phyloP scores from a whole-genome alignment of 2,888 invertebrate species.

The Dicycla oo region DNA sequence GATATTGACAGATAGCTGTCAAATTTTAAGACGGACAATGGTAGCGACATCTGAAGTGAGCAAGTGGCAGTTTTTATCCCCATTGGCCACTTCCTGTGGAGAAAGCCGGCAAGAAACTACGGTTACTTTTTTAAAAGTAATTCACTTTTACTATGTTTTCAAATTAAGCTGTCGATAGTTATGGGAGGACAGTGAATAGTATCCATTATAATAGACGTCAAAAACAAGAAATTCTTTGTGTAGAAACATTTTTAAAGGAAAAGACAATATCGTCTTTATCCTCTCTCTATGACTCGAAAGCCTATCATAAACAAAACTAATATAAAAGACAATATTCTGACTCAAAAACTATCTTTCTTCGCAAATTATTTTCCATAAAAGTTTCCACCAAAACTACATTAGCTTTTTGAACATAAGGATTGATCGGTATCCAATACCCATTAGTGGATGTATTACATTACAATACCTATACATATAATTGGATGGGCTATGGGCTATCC shows the following conservation, averaged over 20 bases:
- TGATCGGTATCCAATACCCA: conserved; percentile 42
- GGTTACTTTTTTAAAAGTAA: too few relatives aligned
- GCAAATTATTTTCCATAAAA: conserved; percentile 2
- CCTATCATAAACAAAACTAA: background rate
- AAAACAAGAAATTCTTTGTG: background rate
- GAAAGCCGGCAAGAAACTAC: too few relatives aligned
- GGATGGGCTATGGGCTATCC: conserved; percentile 45
- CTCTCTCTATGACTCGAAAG: too few relatives aligned
- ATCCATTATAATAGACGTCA: too few relatives aligned
- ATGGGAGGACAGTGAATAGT: too few relatives aligned
- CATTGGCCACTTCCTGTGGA: too few relatives aligned
- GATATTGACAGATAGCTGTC: too few relatives aligned
- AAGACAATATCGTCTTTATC: background rate
- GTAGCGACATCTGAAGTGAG: too few relatives aligned
- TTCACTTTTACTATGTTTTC: too few relatives aligned
- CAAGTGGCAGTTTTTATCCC: too few relatives aligned
- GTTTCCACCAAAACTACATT: conserved; percentile 3
- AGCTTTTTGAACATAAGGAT: conserved; percentile 42
- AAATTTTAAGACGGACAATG: too few relatives aligned
- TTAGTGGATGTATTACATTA: conserved; percentile 40
- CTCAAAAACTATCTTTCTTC: background rate
- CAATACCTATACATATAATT: conserved; percentile 41
- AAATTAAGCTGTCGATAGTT: too few relatives aligned
- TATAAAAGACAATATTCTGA: background rate
- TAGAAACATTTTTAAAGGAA: background rate